These are phyloP conservation scores for Corydoras sp. DNA, from an alignment of 2,113 vertebrate species.

Conservation along the genomic window DNA sequence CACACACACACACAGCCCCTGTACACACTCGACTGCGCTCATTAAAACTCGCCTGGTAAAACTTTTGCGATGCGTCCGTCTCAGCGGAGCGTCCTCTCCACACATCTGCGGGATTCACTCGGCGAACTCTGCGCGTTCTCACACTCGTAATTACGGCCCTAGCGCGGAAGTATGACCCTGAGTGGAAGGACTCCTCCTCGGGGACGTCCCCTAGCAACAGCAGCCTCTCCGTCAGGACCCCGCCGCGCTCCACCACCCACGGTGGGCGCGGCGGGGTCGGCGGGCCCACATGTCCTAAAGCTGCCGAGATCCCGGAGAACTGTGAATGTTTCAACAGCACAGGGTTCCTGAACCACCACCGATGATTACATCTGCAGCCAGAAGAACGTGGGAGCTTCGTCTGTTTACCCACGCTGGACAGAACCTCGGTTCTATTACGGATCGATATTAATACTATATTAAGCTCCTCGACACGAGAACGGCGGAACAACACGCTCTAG, in stretches of 20 bases:
- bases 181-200: conserved; percentile 66
- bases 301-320: conserved; percentile 35
- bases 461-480: too few relatives aligned
- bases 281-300: conserved; percentile 63
- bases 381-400: too few relatives aligned
- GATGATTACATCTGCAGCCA: too few relatives aligned
- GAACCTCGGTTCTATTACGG: too few relatives aligned
- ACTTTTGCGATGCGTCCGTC: conserved; percentile 66
- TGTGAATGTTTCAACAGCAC: too few relatives aligned
- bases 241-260: conserved; percentile 65
- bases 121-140: conserved; percentile 51
- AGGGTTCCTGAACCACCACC: too few relatives aligned
- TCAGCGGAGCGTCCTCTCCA: conserved; percentile 60
- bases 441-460: too few relatives aligned
- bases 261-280: conserved; percentile 62
- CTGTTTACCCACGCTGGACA: too few relatives aligned
- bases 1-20: conserved; percentile 19
- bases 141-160: conserved; percentile 68
- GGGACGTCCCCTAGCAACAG: conserved; percentile 62
- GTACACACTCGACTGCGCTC: conserved; percentile 62
- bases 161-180: conserved; percentile 69
- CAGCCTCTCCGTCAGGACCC: conserved; percentile 58
- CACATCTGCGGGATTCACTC: conserved; percentile 65
- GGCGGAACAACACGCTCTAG: too few relatives aligned
- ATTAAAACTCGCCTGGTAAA: conserved; percentile 70